Percentiles rank a stretch among this genome's conserved stretches.
phyloP scores from a whole-genome alignment of 2,113 vertebrate species.

The Laticauda colubrina region DNA sequence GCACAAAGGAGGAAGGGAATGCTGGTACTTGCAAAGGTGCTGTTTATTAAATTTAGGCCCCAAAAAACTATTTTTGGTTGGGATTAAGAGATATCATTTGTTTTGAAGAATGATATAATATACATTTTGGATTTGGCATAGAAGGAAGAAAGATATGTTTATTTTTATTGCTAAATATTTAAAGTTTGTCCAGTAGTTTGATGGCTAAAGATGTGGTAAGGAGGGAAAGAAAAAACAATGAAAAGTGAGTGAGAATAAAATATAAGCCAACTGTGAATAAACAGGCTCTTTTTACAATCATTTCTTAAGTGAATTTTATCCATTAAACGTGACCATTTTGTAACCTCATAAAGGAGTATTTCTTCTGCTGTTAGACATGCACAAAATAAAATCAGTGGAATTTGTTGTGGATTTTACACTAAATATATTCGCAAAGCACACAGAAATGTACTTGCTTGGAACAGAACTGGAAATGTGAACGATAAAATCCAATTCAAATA shows the following conservation, averaged over 20 bases:
- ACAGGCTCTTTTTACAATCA: not conserved
- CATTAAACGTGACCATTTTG: not conserved
- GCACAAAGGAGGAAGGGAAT: not conserved
- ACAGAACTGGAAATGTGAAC: not conserved
- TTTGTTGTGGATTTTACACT: not conserved
- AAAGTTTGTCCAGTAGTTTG: not conserved
- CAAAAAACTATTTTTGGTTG: not conserved
- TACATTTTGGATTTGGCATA: not conserved
- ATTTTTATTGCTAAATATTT: not conserved
- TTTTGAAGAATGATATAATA: not conserved
- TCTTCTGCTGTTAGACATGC: not conserved
- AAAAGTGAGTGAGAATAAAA: not conserved
- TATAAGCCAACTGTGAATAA: not conserved
- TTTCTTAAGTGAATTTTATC: not conserved
- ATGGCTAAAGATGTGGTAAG: not conserved
- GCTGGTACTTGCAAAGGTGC: constrained; percentile 5
- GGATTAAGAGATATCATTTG: not conserved
- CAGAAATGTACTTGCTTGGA: not conserved
- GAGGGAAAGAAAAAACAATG: not conserved
- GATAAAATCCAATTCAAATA: not conserved
- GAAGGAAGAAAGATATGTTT: not conserved
- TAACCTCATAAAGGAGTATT: not conserved
- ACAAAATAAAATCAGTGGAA: not conserved
- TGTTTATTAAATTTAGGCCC: not conserved
- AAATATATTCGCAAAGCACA: constrained; percentile 11